Evolutionary conservation across 2,797 vertebrate genomes (phyloP).

Genomic region (Lagodon rhomboides): DNA sequence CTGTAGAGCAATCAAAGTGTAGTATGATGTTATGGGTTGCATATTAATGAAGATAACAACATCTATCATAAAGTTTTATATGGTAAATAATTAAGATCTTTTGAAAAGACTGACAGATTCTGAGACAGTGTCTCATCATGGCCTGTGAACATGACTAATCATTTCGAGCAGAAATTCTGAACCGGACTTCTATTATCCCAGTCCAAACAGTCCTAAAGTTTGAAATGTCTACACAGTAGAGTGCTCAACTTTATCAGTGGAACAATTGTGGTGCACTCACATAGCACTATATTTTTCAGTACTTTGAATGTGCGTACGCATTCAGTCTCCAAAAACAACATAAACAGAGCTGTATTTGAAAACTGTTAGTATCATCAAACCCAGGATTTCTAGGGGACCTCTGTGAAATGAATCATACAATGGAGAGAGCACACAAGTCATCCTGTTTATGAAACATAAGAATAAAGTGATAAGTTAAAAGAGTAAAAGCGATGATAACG

Average conservation of each 20-base stretch:
- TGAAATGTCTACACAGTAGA: neutral
- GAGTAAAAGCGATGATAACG: neutral
- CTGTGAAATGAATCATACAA: conserved; percentile 29
- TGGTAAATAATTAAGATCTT: conserved; percentile 5
- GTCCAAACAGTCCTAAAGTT: conserved; percentile 21
- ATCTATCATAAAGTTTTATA: conserved; percentile 10
- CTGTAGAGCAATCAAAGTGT: neutral
- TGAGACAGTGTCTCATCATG: neutral
- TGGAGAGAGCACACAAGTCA: conserved; percentile 15
- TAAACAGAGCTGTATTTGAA: conserved; percentile 2
- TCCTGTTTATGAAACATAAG: conserved; percentile 16
- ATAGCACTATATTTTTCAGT: neutral
- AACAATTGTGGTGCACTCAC: neutral
- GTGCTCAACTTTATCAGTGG: neutral
- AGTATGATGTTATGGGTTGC: conserved; percentile 8
- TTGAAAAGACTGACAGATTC: conserved; percentile 3
- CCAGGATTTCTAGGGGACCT: neutral
- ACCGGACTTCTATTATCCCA: neutral
- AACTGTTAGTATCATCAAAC: conserved; percentile 12
- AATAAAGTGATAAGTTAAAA: neutral
- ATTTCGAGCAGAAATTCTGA: conserved; percentile 16
- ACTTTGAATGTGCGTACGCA: neutral
- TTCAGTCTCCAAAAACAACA: neutral
- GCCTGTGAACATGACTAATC: too few species aligned
- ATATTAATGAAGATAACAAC: conserved; percentile 29